These are phyloP conservation scores for Chloromyia formosa DNA, from an alignment of 2,888 invertebrate species.

Conservation along the genomic window DNA sequence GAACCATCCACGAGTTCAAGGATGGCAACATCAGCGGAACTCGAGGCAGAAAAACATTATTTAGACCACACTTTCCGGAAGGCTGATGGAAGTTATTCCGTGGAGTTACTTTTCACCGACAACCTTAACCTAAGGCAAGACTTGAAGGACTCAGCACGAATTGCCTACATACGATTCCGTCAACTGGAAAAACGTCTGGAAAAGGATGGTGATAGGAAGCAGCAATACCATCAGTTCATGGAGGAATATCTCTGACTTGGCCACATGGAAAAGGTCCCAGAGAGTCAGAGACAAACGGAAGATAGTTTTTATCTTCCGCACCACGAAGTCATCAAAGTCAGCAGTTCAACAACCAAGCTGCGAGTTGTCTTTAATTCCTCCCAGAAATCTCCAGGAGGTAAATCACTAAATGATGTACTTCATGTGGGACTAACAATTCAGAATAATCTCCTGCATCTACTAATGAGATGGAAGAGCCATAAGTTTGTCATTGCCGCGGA, in stretches of 20 bases:
- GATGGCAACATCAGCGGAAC: neutral
- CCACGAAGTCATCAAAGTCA: constrained; percentile 19
- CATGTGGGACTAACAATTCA: neutral
- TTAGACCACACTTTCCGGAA: neutral
- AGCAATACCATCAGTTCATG: constrained; percentile 48
- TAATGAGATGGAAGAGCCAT: neutral
- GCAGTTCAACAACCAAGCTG: constrained; percentile 41
- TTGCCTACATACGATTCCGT: neutral
- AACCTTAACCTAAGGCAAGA: neutral
- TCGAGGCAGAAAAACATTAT: neutral
- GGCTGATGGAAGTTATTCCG: neutral
- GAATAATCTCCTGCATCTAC: neutral
- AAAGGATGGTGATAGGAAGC: constrained; percentile 4
- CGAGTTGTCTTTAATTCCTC: too few species aligned
- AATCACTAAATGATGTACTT: neutral
- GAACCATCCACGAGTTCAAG: neutral
- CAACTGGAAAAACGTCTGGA: neutral
- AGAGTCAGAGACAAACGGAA: neutral
- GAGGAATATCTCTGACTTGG: constrained; percentile 50
- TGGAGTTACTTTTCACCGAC: neutral
- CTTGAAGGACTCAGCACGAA: neutral
- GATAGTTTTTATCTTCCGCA: constrained; percentile 36
- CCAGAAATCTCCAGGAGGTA: neutral
- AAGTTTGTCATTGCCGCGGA: constrained; percentile 50
- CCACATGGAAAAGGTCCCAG: constrained; percentile 50